A percentile compares a stretch with the other conserved stretches of the same genome.
phyloP scores from a whole-genome alignment of 2,888 invertebrate genomes.

The Tillus elongatus region DNA sequence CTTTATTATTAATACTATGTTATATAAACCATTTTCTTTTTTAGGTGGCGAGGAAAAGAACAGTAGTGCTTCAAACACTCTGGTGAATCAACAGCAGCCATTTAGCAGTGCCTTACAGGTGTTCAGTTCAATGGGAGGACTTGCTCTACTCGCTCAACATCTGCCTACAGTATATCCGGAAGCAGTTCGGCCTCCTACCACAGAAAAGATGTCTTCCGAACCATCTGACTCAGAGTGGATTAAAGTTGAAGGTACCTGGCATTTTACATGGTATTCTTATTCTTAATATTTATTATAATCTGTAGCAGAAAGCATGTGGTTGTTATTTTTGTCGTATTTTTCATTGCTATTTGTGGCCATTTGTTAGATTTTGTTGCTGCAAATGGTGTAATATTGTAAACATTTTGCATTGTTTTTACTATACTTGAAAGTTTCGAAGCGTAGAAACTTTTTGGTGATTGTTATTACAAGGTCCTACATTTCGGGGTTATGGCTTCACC shows the following conservation, averaged over 20 bases:
- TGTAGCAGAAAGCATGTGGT: no score
- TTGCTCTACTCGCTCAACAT: conserved; percentile 80
- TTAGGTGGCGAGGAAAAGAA: conserved; percentile 20
- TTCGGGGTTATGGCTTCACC: no score
- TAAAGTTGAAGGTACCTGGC: conserved; percentile 42
- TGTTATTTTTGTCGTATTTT: no score
- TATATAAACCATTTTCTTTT: conserved; percentile 5
- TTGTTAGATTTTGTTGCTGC: no score
- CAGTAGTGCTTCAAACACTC: background rate
- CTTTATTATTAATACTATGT: conserved; percentile 2
- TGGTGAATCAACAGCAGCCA: conserved; percentile 23
- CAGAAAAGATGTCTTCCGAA: conserved; percentile 50
- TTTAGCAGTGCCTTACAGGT: conserved; percentile 62
- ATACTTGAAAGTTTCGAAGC: no score
- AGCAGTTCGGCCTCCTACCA: conserved; percentile 47
- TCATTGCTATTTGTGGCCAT: no score
- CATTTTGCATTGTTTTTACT: no score
- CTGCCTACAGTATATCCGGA: conserved; percentile 84
- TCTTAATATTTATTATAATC: background rate
- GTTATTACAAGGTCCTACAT: no score
- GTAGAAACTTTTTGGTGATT: no score
- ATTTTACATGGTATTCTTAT: background rate
- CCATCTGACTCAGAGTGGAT: conserved; percentile 43
- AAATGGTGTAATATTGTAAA: no score
- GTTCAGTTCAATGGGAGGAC: conserved; percentile 80